A percentile compares a stretch with the other conserved stretches of the same genome.
Conservation (phyloP, 2,113 vertebrate species). For the Passer domesticus region DNA sequence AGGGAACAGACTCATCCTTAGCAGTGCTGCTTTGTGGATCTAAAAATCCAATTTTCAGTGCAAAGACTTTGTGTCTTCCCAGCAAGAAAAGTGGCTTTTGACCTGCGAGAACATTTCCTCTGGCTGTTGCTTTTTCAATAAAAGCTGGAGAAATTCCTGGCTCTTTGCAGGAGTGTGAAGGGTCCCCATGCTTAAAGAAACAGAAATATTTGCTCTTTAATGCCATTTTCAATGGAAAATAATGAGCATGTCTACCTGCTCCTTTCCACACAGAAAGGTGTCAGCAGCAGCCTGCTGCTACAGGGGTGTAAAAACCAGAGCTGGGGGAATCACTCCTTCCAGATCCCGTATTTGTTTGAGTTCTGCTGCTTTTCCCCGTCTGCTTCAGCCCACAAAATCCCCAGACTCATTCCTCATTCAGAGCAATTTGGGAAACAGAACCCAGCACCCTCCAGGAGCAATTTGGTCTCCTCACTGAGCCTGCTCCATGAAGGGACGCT, state of each 20-base stretch:
- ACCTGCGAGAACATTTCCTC: neutral
- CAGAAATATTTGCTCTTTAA: neutral
- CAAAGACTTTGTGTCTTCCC: neutral
- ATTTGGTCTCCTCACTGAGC: neutral
- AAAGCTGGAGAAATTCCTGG: neutral
- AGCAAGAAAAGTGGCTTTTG: neutral
- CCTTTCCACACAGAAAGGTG: neutral
- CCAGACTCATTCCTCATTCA: neutral
- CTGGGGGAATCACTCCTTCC: neutral
- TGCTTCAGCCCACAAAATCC: conserved; percentile 26
- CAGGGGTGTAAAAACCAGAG: neutral
- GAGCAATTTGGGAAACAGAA: neutral
- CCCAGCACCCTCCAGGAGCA: fast-evolving
- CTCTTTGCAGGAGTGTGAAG: neutral
- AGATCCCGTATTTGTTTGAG: neutral
- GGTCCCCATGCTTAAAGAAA: neutral
- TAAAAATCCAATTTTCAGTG: neutral
- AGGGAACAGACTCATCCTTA: neutral
- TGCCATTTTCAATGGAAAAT: neutral
- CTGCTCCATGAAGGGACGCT: neutral
- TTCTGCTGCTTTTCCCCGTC: neutral
- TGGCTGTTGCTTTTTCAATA: neutral
- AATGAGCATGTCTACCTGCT: neutral
- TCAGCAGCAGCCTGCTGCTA: conserved; percentile 19
- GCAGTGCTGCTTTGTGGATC: neutral